Evolutionary conservation across 2,113 vertebrate species (phyloP), one percentile per base, ranked within the genome.

Genomic region (Acrocephalus kingi): DNA sequence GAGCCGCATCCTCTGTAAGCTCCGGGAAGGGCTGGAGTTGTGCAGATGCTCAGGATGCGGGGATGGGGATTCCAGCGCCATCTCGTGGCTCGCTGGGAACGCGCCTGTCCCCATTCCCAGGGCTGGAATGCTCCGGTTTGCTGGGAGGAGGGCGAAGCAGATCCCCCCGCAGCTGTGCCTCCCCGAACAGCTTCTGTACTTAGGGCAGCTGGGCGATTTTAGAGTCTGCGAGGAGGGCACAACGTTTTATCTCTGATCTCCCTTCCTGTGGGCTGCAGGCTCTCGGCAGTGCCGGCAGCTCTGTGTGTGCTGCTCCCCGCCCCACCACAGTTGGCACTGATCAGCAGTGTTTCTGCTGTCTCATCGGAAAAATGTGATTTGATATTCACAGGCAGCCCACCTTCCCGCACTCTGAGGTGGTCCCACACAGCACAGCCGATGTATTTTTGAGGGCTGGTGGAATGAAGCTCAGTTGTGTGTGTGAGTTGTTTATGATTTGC

Each of bases 21-120:
- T 51, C 67, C 28, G 81, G 30, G 62, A 35, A 84, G 56, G 48
- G 85, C 78, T 63, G 46, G 61, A 41, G 35, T 35, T 41, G 48
- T 69, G 72, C 82, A 67, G 90, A 39, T 27, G 79, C 52, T 68
- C 8, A 0, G 67, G 51, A 11, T 31, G 51, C 56, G 15, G 54
- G 61, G 17, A 2, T 20, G 48, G 72, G 80, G 73, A 9, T 54
- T 20, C 25, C 83, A 2, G 96, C 93, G 84, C 97, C 96, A 94
- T 69, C 96, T 97, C 67, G 86, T 69, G 96, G 95, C 75, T 92
- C 27, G 25, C 82, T 23, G 89, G 62, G 87, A 90, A 19, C 21
- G 12, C 13, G 51, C 51, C 7, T 14, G 20, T 72, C 90, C 61
- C 46, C 45, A 0, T 24, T 67, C 25, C 12, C 74, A 33, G 55